Conservation (phyloP, 1,140 invertebrate species). For the Mamestra configurata region DNA sequence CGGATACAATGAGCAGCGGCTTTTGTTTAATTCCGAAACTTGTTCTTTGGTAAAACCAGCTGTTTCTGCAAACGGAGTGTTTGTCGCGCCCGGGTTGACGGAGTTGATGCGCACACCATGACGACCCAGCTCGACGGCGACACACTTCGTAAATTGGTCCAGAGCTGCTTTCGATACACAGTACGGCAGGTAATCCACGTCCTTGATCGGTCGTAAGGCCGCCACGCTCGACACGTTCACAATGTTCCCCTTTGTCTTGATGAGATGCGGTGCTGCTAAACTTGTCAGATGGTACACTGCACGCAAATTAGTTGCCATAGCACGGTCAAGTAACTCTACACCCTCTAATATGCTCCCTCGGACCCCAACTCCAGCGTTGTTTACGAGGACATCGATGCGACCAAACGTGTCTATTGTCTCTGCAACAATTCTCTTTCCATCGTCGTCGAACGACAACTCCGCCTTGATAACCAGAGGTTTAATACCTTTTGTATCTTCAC, state of each 20-base stretch:
- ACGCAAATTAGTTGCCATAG: constrained; percentile 92
- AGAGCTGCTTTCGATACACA: constrained; percentile 93
- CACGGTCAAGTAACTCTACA: constrained; percentile 92
- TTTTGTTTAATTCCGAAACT: constrained; percentile 57
- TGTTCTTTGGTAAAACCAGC: constrained; percentile 64
- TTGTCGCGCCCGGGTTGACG: constrained; percentile 92
- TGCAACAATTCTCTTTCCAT: constrained; percentile 89
- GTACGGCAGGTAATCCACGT: constrained; percentile 90
- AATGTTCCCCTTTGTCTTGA: constrained; percentile 91
- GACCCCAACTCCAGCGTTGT: constrained; percentile 92
- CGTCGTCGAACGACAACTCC: constrained; percentile 91
- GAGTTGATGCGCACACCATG: constrained; percentile 92
- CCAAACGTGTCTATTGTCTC: constrained; percentile 89
- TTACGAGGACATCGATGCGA: constrained; percentile 91
- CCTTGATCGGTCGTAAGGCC: constrained; percentile 90
- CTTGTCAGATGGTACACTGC: constrained; percentile 92
- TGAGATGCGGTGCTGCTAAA: constrained; percentile 92
- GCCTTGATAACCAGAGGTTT: constrained; percentile 72
- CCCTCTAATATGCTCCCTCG: constrained; percentile 87
- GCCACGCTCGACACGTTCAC: constrained; percentile 94
- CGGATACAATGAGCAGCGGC: constrained; percentile 60
- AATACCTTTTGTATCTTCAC: constrained; percentile 71
- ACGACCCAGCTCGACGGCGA: constrained; percentile 90
- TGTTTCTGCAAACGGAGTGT: constrained; percentile 90
- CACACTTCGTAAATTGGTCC: constrained; percentile 93